These are phyloP conservation scores for Cryptus armator DNA, from an alignment of 2,888 invertebrate species.

Conservation along the genomic window DNA sequence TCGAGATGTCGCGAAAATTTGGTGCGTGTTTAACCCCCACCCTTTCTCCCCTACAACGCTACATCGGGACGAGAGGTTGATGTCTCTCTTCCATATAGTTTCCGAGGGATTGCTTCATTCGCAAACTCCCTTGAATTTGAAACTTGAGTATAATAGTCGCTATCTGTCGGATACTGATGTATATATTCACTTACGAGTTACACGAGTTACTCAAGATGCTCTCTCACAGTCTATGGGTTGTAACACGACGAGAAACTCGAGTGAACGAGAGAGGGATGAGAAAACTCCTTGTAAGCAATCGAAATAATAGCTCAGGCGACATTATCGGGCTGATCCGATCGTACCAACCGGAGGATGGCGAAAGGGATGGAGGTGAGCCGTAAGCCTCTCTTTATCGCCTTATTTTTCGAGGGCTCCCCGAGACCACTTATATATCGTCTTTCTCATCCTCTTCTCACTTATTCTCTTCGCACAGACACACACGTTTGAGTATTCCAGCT, in stretches of 20 bases:
- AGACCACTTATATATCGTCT: constrained; percentile 59
- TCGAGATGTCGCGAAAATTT: constrained; percentile 2
- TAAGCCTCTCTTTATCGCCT: constrained; percentile 68
- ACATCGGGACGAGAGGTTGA: background rate
- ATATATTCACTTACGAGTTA: background rate
- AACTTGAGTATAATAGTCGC: background rate
- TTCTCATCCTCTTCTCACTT: constrained; percentile 34
- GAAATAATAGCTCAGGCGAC: constrained; percentile 64
- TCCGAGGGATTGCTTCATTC: too few relatives aligned
- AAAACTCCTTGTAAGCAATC: constrained; percentile 61
- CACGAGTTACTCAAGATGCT: background rate
- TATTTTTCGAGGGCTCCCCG: constrained; percentile 62
- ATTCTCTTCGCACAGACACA: background rate
- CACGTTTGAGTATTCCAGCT: constrained; percentile 15
- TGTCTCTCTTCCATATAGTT: background rate
- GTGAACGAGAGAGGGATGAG: background rate
- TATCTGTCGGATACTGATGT: background rate
- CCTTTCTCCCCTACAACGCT: too few relatives aligned
- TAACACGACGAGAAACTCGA: background rate
- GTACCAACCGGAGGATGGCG: constrained; percentile 43
- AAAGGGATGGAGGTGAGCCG: constrained; percentile 29
- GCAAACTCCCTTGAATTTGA: background rate
- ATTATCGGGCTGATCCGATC: constrained; percentile 67
- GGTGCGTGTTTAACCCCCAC: background rate
- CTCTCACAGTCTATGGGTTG: background rate